These are phyloP conservation scores for Amblyraja radiata DNA, from an alignment of 2,797 vertebrate species.

Conservation along the genomic window DNA sequence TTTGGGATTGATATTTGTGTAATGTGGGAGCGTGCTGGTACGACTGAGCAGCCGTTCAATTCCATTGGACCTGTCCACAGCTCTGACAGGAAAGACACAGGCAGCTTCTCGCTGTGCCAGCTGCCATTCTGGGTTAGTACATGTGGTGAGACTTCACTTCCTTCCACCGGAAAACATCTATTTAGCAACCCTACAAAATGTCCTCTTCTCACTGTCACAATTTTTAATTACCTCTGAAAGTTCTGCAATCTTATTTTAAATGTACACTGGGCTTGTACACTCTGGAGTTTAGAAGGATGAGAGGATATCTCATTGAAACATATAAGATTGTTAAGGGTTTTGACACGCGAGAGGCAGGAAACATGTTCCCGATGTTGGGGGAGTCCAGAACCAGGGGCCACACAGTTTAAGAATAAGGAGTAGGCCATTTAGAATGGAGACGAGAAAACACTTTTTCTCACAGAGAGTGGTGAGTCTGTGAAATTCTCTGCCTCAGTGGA, in stretches of 20 bases:
- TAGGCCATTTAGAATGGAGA: too few relatives aligned
- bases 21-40: neutral
- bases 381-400: too few relatives aligned
- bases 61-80: neutral
- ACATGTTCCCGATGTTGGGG: too few relatives aligned
- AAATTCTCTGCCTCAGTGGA: too few relatives aligned
- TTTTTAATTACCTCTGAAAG: neutral
- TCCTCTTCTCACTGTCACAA: constrained; percentile 15
- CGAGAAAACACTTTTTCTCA: too few relatives aligned
- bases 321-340: too few relatives aligned
- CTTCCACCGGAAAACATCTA: constrained; percentile 29
- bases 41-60: neutral
- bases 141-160: constrained; percentile 33
- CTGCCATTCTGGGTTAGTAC: constrained; percentile 35
- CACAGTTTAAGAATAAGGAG: too few relatives aligned
- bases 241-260: neutral
- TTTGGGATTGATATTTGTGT: neutral
- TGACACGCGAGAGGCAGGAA: too few relatives aligned
- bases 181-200: neutral
- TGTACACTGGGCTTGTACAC: too few relatives aligned
- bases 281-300: too few relatives aligned
- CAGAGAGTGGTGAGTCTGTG: too few relatives aligned
- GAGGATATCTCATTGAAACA: too few relatives aligned
- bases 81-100: constrained; percentile 20
- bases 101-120: neutral